Evolutionary conservation across 1,140 invertebrate species (phyloP).

Genomic region (Phortica variegata): DNA sequence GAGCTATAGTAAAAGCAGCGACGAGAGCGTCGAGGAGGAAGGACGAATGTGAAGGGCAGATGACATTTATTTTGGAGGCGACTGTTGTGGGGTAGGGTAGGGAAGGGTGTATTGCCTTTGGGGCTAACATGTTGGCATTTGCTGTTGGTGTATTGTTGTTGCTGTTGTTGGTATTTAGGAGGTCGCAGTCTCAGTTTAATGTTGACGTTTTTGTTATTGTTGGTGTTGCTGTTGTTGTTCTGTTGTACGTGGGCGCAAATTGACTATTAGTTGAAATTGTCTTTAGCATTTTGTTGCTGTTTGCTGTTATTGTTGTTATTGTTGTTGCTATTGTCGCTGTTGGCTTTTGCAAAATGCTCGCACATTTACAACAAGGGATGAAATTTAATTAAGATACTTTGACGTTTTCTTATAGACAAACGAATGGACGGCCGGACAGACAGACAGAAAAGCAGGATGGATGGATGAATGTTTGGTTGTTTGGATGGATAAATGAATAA

Average conservation of each 20-base stretch:
- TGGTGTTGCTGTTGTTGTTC: conserved; percentile 11
- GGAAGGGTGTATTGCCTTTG: too few species aligned
- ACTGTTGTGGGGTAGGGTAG: too few species aligned
- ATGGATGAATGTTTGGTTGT: too few species aligned
- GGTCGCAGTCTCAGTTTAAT: too few species aligned
- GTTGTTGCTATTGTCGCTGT: conserved; percentile 23
- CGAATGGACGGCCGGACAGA: conserved; percentile 19
- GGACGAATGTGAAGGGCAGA: too few species aligned
- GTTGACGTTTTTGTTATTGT: conserved; percentile 3
- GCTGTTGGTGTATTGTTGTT: conserved; percentile 1
- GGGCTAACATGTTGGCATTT: too few species aligned
- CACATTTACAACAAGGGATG: conserved; percentile 30
- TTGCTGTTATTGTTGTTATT: conserved; percentile 52
- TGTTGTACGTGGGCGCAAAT: conserved; percentile 35
- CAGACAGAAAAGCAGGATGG: conserved; percentile 13
- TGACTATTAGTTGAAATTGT: conserved; percentile 48
- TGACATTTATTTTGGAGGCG: too few species aligned
- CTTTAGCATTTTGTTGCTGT: conserved; percentile 1
- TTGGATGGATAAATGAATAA: too few species aligned
- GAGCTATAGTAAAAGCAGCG: too few species aligned
- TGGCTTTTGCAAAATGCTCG: too few species aligned
- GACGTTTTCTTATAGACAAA: conserved; percentile 48
- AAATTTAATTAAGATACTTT: conserved; percentile 55
- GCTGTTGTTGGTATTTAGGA: neutral
- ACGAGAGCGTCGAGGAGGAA: too few species aligned